Percentiles rank a stretch among this genome's conserved stretches.
Conservation (phyloP, 2,888 invertebrate genomes). For the Folsomia candida region DNA sequence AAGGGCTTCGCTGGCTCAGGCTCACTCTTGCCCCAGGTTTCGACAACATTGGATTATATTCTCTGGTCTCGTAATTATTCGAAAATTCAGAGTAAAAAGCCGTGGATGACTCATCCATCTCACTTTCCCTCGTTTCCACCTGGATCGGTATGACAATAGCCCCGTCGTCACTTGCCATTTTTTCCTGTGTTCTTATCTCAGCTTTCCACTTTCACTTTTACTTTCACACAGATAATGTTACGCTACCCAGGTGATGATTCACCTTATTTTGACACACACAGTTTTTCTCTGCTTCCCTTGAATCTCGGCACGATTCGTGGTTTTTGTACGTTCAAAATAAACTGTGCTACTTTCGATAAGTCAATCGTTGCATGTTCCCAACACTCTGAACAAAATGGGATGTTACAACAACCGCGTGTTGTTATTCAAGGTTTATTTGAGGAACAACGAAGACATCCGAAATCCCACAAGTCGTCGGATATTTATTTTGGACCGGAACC, state of each 20-base stretch:
- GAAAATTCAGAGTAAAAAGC: not conserved
- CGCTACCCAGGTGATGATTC: too few relatives aligned
- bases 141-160: not conserved
- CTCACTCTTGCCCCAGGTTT: not conserved
- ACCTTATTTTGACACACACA: too few relatives aligned
- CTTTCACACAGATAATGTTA: too few relatives aligned
- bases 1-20: not conserved
- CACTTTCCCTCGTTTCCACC: not conserved
- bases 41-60: not conserved
- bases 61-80: not conserved
- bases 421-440: not conserved
- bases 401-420: not conserved
- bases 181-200: too few relatives aligned
- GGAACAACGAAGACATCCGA: not conserved
- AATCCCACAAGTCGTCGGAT: not conserved
- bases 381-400: not conserved
- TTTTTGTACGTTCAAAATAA: too few relatives aligned
- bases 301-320: too few relatives aligned
- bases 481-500: slow-evolving; percentile 1
- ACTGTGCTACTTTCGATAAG: not conserved
- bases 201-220: too few relatives aligned
- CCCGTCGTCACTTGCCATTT: not conserved
- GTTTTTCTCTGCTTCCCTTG: too few relatives aligned
- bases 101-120: not conserved
- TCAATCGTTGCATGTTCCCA: not conserved